These are phyloP conservation scores for Myodes glareolus DNA, from an alignment of 2,113 vertebrate species.

Conservation along the genomic window DNA sequence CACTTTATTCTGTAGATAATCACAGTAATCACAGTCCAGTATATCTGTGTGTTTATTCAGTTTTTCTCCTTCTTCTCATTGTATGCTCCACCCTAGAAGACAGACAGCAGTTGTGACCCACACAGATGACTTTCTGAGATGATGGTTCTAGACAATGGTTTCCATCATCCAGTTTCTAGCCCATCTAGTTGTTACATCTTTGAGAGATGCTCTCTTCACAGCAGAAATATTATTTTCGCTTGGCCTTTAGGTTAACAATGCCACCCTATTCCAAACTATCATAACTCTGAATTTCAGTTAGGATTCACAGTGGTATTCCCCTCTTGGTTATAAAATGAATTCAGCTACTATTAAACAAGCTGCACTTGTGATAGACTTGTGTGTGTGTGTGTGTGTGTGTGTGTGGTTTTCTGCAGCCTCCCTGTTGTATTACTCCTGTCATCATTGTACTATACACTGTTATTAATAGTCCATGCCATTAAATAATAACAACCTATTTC, in stretches of 20 bases:
- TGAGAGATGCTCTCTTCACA: background rate
- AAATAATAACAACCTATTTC: slow-evolving; percentile 32
- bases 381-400: too few relatives aligned
- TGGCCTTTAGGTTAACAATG: background rate
- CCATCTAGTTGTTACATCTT: background rate
- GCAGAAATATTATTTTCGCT: background rate
- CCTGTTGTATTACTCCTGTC: background rate
- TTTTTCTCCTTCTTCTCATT: background rate
- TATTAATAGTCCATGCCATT: background rate
- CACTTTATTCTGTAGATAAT: background rate
- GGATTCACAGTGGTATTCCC: background rate
- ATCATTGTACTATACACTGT: background rate
- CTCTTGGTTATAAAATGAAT: background rate
- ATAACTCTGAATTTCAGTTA: background rate
- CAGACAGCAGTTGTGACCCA: background rate
- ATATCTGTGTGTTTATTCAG: background rate
- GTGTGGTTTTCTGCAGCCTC: background rate
- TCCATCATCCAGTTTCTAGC: background rate
- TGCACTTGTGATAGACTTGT: background rate
- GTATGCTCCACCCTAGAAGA: background rate
- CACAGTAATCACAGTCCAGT: background rate
- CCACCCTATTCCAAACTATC: background rate
- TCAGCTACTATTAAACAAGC: background rate
- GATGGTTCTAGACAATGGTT: background rate
- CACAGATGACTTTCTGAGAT: background rate